Percentiles rank a stretch among this genome's conserved stretches.
Evolutionary conservation across 2,797 vertebrate genomes (phyloP).

Genomic region (Anguilla marmorata): DNA sequence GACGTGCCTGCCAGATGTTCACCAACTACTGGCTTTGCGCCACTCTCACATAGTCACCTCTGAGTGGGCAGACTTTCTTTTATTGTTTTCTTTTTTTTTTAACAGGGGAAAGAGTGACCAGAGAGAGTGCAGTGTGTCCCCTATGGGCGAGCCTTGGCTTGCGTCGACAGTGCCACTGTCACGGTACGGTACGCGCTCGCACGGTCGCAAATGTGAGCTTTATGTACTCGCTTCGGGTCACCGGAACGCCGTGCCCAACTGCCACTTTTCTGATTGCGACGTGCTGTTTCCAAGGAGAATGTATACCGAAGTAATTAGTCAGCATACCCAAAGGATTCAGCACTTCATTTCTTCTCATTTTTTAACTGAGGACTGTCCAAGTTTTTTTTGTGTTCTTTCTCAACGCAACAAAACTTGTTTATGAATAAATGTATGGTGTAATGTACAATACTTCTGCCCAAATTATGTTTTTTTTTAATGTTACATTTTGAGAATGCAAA

Average conservation of each 20-base stretch:
- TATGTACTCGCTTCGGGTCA: neutral
- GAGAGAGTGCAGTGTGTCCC: neutral
- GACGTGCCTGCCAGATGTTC: constrained; percentile 83
- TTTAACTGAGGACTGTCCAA: neutral
- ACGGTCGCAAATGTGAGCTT: neutral
- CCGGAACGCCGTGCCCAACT: neutral
- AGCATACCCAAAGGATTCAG: neutral
- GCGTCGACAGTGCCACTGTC: neutral
- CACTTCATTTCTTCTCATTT: neutral
- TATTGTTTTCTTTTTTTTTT: constrained; percentile 51
- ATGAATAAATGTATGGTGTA: neutral
- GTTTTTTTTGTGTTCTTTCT: too few species aligned
- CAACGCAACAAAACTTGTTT: neutral
- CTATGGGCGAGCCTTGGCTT: neutral
- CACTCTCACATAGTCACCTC: constrained; percentile 79
- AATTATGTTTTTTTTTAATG: neutral
- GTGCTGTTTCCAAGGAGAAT: constrained; percentile 19
- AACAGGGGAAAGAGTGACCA: constrained; percentile 47
- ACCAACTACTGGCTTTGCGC: constrained; percentile 73
- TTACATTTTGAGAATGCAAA: neutral
- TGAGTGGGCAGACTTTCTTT: constrained; percentile 69
- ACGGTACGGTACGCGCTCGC: neutral
- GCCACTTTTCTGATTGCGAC: neutral
- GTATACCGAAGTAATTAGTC: neutral
- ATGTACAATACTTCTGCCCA: neutral